These are phyloP conservation scores for Notechis scutatus DNA, from an alignment of 2,113 vertebrate genomes.

Conservation along the genomic window DNA sequence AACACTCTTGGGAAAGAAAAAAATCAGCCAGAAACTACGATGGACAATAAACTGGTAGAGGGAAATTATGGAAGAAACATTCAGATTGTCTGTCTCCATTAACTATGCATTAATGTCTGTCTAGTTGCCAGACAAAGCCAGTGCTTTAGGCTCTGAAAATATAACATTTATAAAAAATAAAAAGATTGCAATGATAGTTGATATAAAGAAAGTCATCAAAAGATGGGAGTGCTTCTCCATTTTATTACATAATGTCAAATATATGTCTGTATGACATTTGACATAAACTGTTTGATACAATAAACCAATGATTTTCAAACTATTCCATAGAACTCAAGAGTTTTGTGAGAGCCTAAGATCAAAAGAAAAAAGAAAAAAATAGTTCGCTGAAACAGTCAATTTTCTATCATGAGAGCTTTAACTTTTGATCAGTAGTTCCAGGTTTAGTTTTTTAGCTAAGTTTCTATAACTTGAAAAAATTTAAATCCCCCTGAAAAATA, in stretches of 20 bases:
- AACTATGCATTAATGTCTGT: not conserved
- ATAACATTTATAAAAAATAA: not conserved
- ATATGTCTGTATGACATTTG: not conserved
- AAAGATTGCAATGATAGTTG: not conserved
- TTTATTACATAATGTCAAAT: not conserved
- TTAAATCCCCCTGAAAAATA: not conserved
- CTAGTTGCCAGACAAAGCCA: not conserved
- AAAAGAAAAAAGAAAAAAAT: not conserved
- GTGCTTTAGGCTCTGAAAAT: not conserved
- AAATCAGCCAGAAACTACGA: not conserved
- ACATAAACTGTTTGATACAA: not conserved
- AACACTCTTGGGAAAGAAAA: not conserved
- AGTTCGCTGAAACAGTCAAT: not conserved
- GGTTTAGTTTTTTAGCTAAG: not conserved
- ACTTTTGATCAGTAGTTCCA: not conserved
- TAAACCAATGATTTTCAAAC: not conserved
- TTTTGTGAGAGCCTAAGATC: not conserved
- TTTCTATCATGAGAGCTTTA: not conserved
- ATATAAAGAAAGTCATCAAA: not conserved
- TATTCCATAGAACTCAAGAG: not conserved
- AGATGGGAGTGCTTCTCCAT: not conserved
- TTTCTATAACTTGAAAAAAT: not conserved
- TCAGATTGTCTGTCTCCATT: not conserved
- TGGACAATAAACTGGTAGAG: not conserved
- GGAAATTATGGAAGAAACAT: not conserved